Evolutionary conservation across 1,140 invertebrate species (phyloP).

Genomic region (Octopus bimaculoides): DNA sequence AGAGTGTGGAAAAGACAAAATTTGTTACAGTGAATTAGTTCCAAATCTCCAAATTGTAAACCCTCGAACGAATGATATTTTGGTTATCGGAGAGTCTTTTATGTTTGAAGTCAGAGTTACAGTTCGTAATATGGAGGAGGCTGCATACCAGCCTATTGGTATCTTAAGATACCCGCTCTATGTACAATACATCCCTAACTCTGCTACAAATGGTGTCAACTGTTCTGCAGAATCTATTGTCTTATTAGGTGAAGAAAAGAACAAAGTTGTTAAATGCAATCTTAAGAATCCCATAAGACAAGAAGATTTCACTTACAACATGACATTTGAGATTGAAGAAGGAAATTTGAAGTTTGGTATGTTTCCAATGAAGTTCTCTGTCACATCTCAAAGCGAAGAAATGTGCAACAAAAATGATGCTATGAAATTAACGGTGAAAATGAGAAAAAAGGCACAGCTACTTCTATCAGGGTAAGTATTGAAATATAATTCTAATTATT

Average conservation of each 20-base stretch:
- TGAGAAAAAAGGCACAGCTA: slow-evolving; percentile 14
- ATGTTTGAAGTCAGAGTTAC: slow-evolving; percentile 25
- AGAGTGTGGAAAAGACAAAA: slow-evolving; percentile 27
- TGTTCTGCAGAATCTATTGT: slow-evolving; percentile 12
- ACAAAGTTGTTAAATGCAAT: neutral
- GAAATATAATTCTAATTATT: too few relatives aligned
- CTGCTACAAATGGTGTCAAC: slow-evolving; percentile 12
- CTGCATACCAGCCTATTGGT: slow-evolving; percentile 26
- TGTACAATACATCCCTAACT: slow-evolving; percentile 19
- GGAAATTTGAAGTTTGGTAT: slow-evolving; percentile 3
- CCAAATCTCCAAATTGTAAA: slow-evolving; percentile 18
- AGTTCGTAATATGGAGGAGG: slow-evolving; percentile 26
- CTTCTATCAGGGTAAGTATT: too few relatives aligned
- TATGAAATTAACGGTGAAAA: slow-evolving; percentile 22
- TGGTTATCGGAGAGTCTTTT: slow-evolving; percentile 26
- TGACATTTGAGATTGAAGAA: slow-evolving; percentile 22
- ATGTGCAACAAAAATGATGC: slow-evolving; percentile 14
- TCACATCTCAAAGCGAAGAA: slow-evolving; percentile 12
- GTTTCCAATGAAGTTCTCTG: slow-evolving; percentile 24
- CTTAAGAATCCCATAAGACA: slow-evolving; percentile 3
- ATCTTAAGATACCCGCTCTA: slow-evolving; percentile 24
- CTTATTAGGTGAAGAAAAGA: neutral
- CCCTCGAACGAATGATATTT: slow-evolving; percentile 5
- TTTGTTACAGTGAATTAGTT: slow-evolving; percentile 21
- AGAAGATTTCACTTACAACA: slow-evolving; percentile 12